A percentile compares a stretch with the other conserved stretches of the same genome.
Conservation (phyloP, 2,113 vertebrate genomes). For the Antigone vipio region DNA sequence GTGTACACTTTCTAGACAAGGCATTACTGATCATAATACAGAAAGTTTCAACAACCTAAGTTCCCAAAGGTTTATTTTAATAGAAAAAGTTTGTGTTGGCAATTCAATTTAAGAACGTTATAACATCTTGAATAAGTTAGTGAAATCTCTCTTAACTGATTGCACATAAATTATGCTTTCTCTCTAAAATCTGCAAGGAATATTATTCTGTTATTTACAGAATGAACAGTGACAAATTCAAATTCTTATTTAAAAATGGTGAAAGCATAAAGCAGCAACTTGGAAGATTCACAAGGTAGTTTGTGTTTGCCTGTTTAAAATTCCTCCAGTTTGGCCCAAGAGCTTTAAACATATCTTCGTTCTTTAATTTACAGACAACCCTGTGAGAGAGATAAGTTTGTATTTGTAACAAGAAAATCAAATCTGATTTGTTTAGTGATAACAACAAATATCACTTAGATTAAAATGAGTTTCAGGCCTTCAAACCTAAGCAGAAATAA, state of each 20-base stretch:
- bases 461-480: constrained; percentile 12
- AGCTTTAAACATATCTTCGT: not conserved
- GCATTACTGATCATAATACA: not conserved
- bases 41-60: not conserved
- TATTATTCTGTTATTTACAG: not conserved
- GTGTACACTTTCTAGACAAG: not conserved
- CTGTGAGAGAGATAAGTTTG: not conserved
- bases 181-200: not conserved
- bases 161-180: not conserved
- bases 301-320: constrained; percentile 2
- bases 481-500: constrained; percentile 9
- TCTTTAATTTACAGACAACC: not conserved
- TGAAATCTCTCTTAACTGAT: not conserved
- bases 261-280: not conserved
- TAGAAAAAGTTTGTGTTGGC: not conserved
- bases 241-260: not conserved
- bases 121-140: not conserved
- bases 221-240: not conserved
- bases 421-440: constrained; percentile 35
- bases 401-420: constrained; percentile 3
- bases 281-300: not conserved
- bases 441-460: not conserved
- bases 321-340: not conserved
- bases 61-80: constrained; percentile 24
- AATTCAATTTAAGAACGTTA: constrained; percentile 4